Percentiles rank a stretch among this genome's conserved stretches.
These are phyloP conservation scores for Cancer borealis DNA, from an alignment of 2,888 invertebrate species.

Conservation along the genomic window DNA sequence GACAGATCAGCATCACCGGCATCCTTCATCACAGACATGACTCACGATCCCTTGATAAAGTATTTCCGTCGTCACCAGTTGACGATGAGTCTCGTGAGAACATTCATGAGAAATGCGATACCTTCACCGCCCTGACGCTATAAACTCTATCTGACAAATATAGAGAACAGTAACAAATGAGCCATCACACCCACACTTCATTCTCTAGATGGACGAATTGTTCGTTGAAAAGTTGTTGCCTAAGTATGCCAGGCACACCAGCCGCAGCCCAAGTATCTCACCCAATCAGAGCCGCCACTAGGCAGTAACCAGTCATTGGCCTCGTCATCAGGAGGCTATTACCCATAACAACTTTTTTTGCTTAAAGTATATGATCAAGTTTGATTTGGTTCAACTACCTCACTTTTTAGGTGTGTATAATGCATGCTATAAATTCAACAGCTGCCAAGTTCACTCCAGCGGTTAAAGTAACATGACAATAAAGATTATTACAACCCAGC, in stretches of 20 bases:
- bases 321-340: background rate
- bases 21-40: background rate
- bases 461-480: background rate
- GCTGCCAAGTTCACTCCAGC: background rate
- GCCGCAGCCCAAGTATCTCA: background rate
- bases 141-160: background rate
- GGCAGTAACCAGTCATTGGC: background rate
- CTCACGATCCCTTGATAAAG: background rate
- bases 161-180: background rate
- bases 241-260: background rate
- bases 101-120: background rate
- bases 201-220: background rate
- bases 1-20: background rate
- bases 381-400: constrained; percentile 30
- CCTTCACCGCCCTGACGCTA: background rate
- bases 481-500: background rate
- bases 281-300: background rate
- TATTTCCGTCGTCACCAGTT: background rate
- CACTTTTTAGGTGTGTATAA: background rate
- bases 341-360: background rate
- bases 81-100: background rate
- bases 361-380: background rate
- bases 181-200: background rate
- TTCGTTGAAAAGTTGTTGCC: background rate
- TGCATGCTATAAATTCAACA: background rate